These are phyloP conservation scores for Chromoteleia sp. DNA, from an alignment of 2,888 invertebrate species.

Conservation along the genomic window DNA sequence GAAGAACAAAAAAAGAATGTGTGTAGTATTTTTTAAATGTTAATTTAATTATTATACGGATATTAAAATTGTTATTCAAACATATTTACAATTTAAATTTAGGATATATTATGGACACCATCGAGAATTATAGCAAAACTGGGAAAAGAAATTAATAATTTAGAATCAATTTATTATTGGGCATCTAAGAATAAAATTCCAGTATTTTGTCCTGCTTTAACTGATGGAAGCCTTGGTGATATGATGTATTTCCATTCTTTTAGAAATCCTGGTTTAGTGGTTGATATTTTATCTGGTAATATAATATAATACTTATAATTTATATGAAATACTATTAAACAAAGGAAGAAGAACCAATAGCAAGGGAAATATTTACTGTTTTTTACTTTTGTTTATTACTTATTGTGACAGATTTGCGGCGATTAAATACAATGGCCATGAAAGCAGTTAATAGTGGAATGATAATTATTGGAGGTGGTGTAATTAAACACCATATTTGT, in stretches of 20 bases:
- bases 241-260: slow-evolving; percentile 99
- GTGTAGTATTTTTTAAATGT: slow-evolving; percentile 34
- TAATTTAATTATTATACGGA: background rate
- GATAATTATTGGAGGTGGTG: slow-evolving; percentile 97
- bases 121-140: slow-evolving; percentile 93
- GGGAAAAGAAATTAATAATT: slow-evolving; percentile 95
- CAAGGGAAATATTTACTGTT: background rate
- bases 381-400: background rate
- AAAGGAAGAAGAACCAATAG: no score
- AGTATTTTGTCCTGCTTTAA: slow-evolving; percentile 98
- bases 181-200: slow-evolving; percentile 98
- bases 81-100: slow-evolving; percentile 7
- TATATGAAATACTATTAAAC: no score
- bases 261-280: slow-evolving; percentile 94
- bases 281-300: slow-evolving; percentile 95
- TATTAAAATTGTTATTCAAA: slow-evolving; percentile 4
- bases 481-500: slow-evolving; percentile 99
- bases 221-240: slow-evolving; percentile 98
- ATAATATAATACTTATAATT: slow-evolving; percentile 6
- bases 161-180: slow-evolving; percentile 98
- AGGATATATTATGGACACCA: slow-evolving; percentile 94
- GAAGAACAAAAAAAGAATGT: slow-evolving; percentile 91
- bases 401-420: slow-evolving; percentile 88
- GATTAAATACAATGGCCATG: slow-evolving; percentile 97
- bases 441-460: slow-evolving; percentile 97